Evolutionary conservation across 1,140 invertebrate species (phyloP).

Genomic region (Eciton burchellii): DNA sequence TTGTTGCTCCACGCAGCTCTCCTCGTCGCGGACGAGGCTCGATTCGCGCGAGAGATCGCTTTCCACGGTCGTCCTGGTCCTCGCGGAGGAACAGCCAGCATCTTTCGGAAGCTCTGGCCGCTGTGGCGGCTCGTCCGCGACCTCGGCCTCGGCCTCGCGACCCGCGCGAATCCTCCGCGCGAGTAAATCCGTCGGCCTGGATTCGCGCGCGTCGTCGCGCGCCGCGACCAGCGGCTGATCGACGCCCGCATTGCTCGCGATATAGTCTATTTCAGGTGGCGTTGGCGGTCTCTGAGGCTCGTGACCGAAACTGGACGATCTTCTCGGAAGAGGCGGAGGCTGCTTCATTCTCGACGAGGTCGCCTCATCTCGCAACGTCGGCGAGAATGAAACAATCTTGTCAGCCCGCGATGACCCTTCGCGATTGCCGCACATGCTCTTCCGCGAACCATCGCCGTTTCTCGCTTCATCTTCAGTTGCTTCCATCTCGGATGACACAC

Average conservation of each 20-base stretch:
- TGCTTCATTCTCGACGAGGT: conserved; percentile 12
- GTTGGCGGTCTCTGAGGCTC: background rate
- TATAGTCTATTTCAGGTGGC: conserved; percentile 18
- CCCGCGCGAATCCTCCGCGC: conserved; percentile 13
- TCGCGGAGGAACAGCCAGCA: too few species aligned
- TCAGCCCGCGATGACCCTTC: too few species aligned
- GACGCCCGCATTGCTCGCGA: background rate
- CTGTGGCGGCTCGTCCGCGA: background rate
- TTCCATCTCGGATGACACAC: background rate
- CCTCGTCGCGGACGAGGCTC: background rate
- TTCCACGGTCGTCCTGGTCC: background rate
- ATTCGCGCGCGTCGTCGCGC: background rate
- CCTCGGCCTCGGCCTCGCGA: background rate
- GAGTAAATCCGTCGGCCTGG: conserved; percentile 11
- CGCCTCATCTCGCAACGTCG: background rate
- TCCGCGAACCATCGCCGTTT: background rate
- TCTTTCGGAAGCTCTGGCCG: conserved; percentile 16
- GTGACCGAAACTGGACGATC: conserved; percentile 68
- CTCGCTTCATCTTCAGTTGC: background rate
- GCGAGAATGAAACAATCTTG: background rate
- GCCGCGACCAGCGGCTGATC: conserved; percentile 11
- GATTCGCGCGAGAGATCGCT: background rate
- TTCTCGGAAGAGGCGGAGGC: conserved; percentile 66
- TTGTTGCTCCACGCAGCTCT: background rate
- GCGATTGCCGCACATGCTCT: background rate